phyloP scores from a whole-genome alignment of 2,113 vertebrate genomes.

The Laterallus jamaicensis region DNA sequence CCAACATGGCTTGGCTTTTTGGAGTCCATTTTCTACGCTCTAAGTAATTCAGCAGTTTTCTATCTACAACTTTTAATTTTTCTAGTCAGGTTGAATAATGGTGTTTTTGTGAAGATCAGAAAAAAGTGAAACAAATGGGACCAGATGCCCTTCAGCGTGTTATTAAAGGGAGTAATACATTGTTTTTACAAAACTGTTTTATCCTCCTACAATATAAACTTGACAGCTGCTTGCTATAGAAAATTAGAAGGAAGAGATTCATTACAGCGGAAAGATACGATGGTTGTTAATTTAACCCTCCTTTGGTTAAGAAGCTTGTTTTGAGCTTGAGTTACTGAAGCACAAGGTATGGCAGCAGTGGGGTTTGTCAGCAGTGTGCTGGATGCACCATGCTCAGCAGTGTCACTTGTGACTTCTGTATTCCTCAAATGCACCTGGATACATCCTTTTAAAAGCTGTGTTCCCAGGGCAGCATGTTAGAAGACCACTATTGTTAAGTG shows the following conservation, averaged over 20 bases:
- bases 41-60: background rate
- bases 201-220: background rate
- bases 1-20: background rate
- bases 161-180: background rate
- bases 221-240: background rate
- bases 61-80: background rate
- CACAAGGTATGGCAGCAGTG: background rate
- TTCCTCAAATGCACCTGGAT: background rate
- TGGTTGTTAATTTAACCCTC: background rate
- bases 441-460: background rate
- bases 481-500: background rate
- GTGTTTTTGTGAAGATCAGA: background rate
- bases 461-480: background rate
- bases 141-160: background rate
- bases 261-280: background rate
- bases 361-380: background rate
- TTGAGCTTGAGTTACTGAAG: background rate
- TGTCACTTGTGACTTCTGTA: background rate
- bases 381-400: background rate
- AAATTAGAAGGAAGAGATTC: background rate
- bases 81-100: background rate
- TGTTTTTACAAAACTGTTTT: background rate
- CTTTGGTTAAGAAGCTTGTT: background rate
- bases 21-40: background rate
- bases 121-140: background rate